These are phyloP conservation scores for Poeciliopsis paucimaculata DNA, from an alignment of 2,797 vertebrate species.

Conservation along the genomic window DNA sequence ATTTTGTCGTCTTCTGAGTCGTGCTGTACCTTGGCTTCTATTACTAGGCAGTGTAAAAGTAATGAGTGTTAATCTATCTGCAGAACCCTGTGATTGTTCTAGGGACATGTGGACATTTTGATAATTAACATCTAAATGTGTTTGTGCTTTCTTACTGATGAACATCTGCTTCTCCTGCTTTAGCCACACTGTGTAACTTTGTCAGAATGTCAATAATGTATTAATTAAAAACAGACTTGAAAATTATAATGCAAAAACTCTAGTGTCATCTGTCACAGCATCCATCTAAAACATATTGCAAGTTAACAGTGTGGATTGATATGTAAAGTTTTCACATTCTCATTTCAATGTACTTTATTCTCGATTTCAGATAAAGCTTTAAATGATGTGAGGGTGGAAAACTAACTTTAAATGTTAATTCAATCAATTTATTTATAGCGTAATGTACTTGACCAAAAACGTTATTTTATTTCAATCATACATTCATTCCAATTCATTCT, in stretches of 20 bases:
- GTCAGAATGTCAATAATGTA: background rate
- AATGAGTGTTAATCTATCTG: slow-evolving; percentile 36
- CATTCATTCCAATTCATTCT: too few relatives aligned
- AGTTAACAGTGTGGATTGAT: background rate
- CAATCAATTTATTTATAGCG: too few relatives aligned
- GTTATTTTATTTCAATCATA: too few relatives aligned
- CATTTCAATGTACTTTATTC: background rate
- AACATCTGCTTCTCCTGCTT: background rate
- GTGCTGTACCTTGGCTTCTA: slow-evolving; percentile 12
- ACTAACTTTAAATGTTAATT: too few relatives aligned
- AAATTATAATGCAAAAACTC: background rate
- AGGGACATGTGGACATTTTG: slow-evolving; percentile 9
- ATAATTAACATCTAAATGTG: background rate
- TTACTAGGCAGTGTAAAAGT: slow-evolving; percentile 8
- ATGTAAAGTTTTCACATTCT: background rate
- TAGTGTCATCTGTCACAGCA: background rate
- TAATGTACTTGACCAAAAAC: too few relatives aligned
- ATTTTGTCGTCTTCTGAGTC: slow-evolving; percentile 27
- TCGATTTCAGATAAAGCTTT: background rate
- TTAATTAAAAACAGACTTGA: background rate
- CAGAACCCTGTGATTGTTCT: slow-evolving; percentile 12
- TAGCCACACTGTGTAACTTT: background rate
- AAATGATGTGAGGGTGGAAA: too few relatives aligned
- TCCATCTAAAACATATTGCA: background rate
- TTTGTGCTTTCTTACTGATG: background rate